A percentile compares a stretch with the other conserved stretches of the same genome.
Conservation (phyloP, 2,797 vertebrate species). For the Sciurus vulgaris region DNA sequence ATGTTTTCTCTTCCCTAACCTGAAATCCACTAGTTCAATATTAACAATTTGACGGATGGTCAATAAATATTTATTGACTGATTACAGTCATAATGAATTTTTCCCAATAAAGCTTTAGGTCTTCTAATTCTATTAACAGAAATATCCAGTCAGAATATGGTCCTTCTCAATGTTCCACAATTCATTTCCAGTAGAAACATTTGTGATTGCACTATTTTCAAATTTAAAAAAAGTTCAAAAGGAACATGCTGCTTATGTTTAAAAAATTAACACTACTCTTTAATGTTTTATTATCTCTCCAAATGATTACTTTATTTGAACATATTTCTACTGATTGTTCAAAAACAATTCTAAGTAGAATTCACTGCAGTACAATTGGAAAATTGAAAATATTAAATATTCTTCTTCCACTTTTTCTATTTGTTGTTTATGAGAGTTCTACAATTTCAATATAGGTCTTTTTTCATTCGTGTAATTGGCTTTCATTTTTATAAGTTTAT, state of each 20-base stretch:
- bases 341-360: constrained; percentile 36
- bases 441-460: background rate
- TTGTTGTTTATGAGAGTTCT: background rate
- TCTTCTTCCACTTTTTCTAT: background rate
- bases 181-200: constrained; percentile 56
- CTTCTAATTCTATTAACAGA: constrained; percentile 58
- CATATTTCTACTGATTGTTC: constrained; percentile 13
- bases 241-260: constrained; percentile 41
- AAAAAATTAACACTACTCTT: background rate
- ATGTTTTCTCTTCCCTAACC: background rate
- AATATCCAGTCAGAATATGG: constrained; percentile 48
- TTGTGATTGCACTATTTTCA: constrained; percentile 48
- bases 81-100: constrained; percentile 57
- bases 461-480: background rate
- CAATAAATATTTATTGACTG: constrained; percentile 71
- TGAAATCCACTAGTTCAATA: background rate
- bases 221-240: constrained; percentile 15
- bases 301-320: constrained; percentile 40
- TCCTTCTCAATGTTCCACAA: constrained; percentile 60
- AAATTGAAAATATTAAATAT: constrained; percentile 43
- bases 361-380: background rate
- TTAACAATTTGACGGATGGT: constrained; percentile 52
- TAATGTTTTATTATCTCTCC: background rate
- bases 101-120: constrained; percentile 43
- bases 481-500: background rate